phyloP scores from a whole-genome alignment of 2,113 vertebrate genomes.

The Heloderma charlesbogerti region DNA sequence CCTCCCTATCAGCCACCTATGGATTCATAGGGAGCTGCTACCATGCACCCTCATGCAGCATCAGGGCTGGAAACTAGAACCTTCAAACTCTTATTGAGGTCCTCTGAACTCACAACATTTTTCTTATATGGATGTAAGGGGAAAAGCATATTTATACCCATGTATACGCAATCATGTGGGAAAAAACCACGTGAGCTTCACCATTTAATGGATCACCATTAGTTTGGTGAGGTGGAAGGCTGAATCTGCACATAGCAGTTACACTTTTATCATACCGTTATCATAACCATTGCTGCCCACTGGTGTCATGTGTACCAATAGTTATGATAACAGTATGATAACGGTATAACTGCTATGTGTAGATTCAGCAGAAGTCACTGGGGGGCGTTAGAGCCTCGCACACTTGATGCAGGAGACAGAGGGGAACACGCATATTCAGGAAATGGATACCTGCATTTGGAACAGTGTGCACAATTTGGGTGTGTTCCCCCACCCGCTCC shows the following conservation, averaged over 20 bases:
- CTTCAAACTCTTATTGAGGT: no score
- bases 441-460: background rate
- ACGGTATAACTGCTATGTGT: no score
- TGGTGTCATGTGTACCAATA: no score
- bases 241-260: no score
- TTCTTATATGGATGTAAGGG: background rate
- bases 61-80: background rate
- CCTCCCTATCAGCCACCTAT: background rate
- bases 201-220: background rate
- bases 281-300: no score
- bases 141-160: background rate
- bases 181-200: background rate
- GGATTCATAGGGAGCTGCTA: background rate
- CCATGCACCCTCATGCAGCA: background rate
- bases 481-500: no score
- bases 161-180: no score
- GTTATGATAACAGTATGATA: no score
- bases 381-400: background rate
- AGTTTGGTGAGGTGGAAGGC: background rate
- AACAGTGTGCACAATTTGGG: background rate
- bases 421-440: background rate
- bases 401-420: background rate
- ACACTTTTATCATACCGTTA: no score
- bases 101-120: background rate
- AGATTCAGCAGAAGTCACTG: no score